These are phyloP conservation scores for Jacana jacana DNA, from an alignment of 2,113 vertebrate species.

Conservation along the genomic window DNA sequence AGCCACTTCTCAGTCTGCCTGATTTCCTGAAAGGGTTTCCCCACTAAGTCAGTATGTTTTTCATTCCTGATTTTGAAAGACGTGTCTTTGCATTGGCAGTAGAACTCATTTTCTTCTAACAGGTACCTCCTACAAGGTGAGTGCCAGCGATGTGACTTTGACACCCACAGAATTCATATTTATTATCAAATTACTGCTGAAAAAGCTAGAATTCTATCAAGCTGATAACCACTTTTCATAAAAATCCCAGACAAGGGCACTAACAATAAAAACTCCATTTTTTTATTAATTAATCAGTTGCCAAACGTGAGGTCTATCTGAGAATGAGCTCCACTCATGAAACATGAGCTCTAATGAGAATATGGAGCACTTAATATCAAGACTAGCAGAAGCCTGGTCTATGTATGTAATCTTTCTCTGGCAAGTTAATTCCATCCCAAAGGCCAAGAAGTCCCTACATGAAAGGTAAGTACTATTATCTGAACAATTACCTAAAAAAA, in stretches of 20 bases:
- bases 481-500: neutral
- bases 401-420: too few species aligned
- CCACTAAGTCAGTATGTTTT: rapidly evolving
- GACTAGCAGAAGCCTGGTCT: neutral
- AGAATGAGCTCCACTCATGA: too few species aligned
- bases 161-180: neutral
- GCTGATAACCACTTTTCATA: neutral
- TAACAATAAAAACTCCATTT: neutral
- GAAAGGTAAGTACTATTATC: neutral
- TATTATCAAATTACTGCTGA: neutral
- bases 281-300: neutral
- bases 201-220: neutral
- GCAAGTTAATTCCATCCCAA: neutral
- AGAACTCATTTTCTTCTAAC: neutral
- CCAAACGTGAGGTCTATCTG: neutral
- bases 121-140: neutral
- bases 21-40: neutral
- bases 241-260: neutral
- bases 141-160: neutral
- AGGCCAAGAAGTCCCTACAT: neutral
- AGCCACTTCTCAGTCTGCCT: neutral
- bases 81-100: neutral
- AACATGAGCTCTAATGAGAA: too few species aligned
- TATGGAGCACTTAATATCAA: neutral
- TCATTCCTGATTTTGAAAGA: neutral